Base-by-base conservation (phyloP, 2,888 invertebrate species). In the Crioceris asparagi region DNA sequence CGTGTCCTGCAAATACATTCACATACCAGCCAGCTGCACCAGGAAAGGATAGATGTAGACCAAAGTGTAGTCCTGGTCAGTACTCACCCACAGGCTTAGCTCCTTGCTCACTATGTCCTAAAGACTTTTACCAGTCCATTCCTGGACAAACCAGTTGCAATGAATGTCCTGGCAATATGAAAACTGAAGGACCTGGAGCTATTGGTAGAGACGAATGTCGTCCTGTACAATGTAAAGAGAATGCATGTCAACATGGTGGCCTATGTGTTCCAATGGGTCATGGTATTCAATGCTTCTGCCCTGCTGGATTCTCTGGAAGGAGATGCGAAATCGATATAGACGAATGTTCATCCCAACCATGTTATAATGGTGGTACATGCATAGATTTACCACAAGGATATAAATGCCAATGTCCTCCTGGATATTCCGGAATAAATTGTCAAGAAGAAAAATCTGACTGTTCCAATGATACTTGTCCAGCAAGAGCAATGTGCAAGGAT, bases 401-500 rank as follows among this genome's bases (percentile, higher is more conserved):
- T 25, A 75, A 82, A 50, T 94, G 94, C 52, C 79, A 85, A 45
- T 94, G 94, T 57, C 75, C 81, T 1, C 72, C 79, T 4, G 91
- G 91, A 29, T 92, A 90, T 54, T 78, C 82, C 6, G 92, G 92
- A n/a, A 77, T 90, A 21, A 92, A 92, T 58, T 96, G 96, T 57
- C 93, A 96, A 67, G 87, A 91, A 59, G 91, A 93, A 63, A 75
- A 81, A 52, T 82, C 85, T 11, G 91, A 94, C 53, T 94, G 92
- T 57, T 71, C 71, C 49, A 84, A 83, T 56, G 84, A 87, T 44
- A 88, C 94, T 0, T 97, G 97, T 53, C 90, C 91, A 1, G 93
- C 92, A 57, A 72, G 92, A 54, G 94, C 94, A 3, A 92, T 93
- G 87, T 97, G 97, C 64, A 93, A 94, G 66, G 91, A 96, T 62